These are phyloP conservation scores for Sebastes hubbsi DNA, from an alignment of 2,797 vertebrate genomes.

Conservation along the genomic window DNA sequence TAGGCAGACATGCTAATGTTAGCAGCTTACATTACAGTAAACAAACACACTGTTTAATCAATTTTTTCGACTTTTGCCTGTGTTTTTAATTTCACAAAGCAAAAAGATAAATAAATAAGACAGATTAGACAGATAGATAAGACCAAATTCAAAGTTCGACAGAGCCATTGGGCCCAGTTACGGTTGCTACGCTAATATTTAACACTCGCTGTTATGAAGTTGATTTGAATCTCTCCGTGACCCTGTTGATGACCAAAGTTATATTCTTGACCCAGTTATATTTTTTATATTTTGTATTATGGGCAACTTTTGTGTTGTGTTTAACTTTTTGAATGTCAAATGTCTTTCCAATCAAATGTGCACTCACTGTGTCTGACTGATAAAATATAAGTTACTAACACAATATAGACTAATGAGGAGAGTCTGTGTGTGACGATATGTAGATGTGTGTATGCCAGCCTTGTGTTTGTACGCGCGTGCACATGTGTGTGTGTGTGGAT, in stretches of 20 bases:
- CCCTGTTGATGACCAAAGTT: background rate
- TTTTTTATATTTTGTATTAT: background rate
- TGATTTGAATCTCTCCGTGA: background rate
- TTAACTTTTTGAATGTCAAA: constrained; percentile 35
- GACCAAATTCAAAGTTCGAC: background rate
- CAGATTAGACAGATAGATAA: background rate
- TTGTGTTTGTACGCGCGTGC: background rate
- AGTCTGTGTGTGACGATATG: constrained; percentile 24
- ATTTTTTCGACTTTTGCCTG: background rate
- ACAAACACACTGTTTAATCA: background rate
- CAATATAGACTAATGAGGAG: constrained; percentile 62
- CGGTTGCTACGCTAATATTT: background rate
- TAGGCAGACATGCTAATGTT: background rate
- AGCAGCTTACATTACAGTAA: background rate
- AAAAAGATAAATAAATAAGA: background rate
- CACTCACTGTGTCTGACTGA: constrained; percentile 37
- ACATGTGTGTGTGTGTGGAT: background rate
- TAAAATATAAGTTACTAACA: constrained; percentile 41
- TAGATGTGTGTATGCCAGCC: background rate
- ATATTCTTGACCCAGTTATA: background rate
- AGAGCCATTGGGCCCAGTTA: background rate
- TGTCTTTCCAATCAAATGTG: constrained; percentile 45
- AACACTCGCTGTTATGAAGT: background rate
- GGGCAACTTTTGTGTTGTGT: constrained; percentile 17
- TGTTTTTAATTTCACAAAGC: background rate